A percentile compares a stretch with the other conserved stretches of the same genome.
These are phyloP conservation scores for Sparidentex hasta DNA, from an alignment of 2,797 vertebrate genomes.

Conservation along the genomic window DNA sequence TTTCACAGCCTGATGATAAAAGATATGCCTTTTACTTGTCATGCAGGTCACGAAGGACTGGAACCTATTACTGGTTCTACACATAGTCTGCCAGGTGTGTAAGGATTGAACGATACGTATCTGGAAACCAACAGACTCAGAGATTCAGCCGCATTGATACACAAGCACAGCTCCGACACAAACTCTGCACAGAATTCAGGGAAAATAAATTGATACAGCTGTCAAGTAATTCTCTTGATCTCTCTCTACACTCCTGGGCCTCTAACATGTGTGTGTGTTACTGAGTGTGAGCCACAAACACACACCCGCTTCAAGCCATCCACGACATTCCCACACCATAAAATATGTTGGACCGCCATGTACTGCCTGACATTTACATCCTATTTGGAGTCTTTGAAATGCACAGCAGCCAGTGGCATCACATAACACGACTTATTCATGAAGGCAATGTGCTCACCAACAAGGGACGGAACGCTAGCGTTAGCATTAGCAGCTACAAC, in stretches of 20 bases:
- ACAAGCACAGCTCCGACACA: neutral
- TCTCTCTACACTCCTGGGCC: neutral
- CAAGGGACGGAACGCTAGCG: no score
- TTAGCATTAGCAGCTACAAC: no score
- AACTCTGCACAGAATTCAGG: neutral
- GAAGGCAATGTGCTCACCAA: neutral
- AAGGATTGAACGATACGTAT: rapidly evolving
- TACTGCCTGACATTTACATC: neutral
- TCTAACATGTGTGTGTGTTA: neutral
- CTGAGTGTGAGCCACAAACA: neutral
- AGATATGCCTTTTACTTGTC: neutral
- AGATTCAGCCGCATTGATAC: neutral
- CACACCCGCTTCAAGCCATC: neutral
- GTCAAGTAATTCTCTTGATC: neutral
- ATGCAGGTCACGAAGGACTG: no score
- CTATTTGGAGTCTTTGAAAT: neutral
- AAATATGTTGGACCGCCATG: neutral
- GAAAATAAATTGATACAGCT: neutral
- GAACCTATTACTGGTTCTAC: neutral
- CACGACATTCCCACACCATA: neutral
- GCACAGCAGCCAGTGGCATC: neutral
- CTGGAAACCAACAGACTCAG: neutral
- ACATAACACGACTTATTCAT: neutral
- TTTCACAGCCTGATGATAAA: no score
- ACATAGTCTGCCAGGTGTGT: neutral